Percentiles rank a stretch among this genome's conserved stretches.
These are phyloP conservation scores for Clitarchus hookeri DNA, from an alignment of 2,888 invertebrate species.

Conservation along the genomic window DNA sequence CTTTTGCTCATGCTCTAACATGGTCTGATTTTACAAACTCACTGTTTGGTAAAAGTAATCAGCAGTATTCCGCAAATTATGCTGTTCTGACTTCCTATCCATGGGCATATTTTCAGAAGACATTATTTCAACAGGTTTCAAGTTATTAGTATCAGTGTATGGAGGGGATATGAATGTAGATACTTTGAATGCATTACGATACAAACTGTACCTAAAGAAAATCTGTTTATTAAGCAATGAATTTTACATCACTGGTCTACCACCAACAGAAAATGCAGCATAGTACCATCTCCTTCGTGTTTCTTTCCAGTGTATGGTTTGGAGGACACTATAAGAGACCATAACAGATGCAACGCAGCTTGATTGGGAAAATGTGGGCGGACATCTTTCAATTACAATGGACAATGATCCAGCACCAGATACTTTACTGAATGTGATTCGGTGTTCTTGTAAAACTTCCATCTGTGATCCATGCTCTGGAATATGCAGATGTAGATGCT, in stretches of 20 bases:
- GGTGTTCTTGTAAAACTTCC: slow-evolving; percentile 5
- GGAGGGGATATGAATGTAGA: not conserved
- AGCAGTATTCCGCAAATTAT: not conserved
- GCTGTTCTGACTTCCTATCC: not conserved
- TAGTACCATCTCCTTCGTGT: not conserved
- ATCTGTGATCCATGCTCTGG: not conserved
- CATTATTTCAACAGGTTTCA: too few species aligned
- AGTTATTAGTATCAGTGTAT: too few species aligned
- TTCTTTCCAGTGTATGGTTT: not conserved
- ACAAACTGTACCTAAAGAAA: slow-evolving; percentile 6
- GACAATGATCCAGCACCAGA: not conserved
- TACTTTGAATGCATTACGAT: not conserved
- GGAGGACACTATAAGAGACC: not conserved
- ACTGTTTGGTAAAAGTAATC: not conserved
- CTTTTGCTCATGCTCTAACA: not conserved
- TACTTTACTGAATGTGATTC: not conserved
- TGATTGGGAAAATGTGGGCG: not conserved
- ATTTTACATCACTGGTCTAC: not conserved
- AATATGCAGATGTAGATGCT: not conserved
- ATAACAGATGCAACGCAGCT: not conserved
- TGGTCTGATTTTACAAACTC: not conserved
- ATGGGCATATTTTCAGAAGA: not conserved
- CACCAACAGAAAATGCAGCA: not conserved
- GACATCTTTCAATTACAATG: not conserved
- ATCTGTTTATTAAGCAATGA: not conserved